Evolutionary conservation across 37 sponge, comb jelly and placozoan species (phyloP).

Genomic region (Tethya wilhelma): DNA sequence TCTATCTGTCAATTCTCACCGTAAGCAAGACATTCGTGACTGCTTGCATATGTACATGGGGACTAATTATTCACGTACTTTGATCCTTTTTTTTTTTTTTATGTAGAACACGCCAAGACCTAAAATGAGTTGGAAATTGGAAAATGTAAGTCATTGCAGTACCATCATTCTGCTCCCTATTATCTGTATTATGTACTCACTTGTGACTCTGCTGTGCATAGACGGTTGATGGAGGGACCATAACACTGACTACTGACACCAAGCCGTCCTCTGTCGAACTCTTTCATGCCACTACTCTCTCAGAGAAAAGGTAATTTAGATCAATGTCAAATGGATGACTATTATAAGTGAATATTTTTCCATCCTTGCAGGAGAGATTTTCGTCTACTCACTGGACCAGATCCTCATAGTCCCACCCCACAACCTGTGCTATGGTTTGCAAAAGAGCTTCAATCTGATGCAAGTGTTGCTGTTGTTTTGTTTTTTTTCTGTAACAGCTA

Average conservation of each 20-base stretch:
- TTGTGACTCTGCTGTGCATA: too few relatives aligned
- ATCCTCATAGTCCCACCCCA: constrained; percentile 51
- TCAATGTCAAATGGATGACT: not conserved
- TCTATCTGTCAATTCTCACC: constrained; percentile 55
- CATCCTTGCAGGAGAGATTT: constrained; percentile 70
- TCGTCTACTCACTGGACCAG: constrained; percentile 71
- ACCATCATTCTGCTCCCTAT: not conserved
- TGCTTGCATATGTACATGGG: not conserved
- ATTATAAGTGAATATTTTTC: not conserved
- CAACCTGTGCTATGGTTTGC: constrained; percentile 84
- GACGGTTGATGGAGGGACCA: constrained; percentile 69
- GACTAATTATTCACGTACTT: too few relatives aligned
- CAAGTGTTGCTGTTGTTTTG: constrained; percentile 10
- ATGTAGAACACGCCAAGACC: constrained; percentile 52
- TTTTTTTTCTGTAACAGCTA: not conserved
- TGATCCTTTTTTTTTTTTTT: not conserved
- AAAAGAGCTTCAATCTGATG: constrained; percentile 32
- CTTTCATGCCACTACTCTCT: constrained; percentile 82
- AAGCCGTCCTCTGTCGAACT: constrained; percentile 57
- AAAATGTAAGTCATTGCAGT: constrained; percentile 17
- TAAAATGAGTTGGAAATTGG: constrained; percentile 50
- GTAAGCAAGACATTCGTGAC: constrained; percentile 15
- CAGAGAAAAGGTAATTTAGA: constrained; percentile 36
- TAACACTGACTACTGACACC: constrained; percentile 52
- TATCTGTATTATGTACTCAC: not conserved